These are phyloP conservation scores for Lateolabrax maculatus DNA, from an alignment of 2,797 vertebrate genomes.

Conservation along the genomic window DNA sequence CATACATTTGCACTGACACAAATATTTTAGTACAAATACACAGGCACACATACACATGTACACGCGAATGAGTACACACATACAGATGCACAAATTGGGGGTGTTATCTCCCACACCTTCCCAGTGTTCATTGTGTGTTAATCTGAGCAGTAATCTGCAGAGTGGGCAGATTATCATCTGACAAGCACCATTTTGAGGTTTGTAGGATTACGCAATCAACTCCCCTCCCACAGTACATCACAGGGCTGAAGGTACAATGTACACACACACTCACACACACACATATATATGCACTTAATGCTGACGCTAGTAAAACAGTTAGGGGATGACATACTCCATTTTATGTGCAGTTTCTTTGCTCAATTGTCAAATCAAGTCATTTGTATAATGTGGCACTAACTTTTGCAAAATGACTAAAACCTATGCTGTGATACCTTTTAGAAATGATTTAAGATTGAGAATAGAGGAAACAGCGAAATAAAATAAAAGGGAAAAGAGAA, in stretches of 20 bases:
- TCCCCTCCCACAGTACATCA: slow-evolving; percentile 58
- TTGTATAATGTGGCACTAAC: not conserved
- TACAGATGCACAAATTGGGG: slow-evolving; percentile 24
- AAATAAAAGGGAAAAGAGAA: not conserved
- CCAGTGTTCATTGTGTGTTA: slow-evolving; percentile 65
- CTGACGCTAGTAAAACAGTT: slow-evolving; percentile 29
- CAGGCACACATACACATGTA: not conserved
- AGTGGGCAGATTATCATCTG: slow-evolving; percentile 78
- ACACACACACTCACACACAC: slow-evolving; percentile 11
- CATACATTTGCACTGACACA: slow-evolving; percentile 18
- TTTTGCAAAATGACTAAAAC: not conserved
- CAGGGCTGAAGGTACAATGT: slow-evolving; percentile 48
- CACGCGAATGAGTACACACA: not conserved
- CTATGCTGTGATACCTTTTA: not conserved
- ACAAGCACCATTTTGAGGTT: slow-evolving; percentile 68
- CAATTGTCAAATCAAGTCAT: not conserved
- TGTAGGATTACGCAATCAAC: slow-evolving; percentile 71
- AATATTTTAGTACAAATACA: not conserved
- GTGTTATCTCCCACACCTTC: slow-evolving; percentile 69
- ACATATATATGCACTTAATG: slow-evolving; percentile 23
- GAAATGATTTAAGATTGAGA: not conserved
- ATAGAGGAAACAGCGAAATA: too few relatives aligned
- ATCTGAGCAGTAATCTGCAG: slow-evolving; percentile 78
- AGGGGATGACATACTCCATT: slow-evolving; percentile 21
- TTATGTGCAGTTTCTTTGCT: slow-evolving; percentile 10